Evolutionary conservation across 1,140 invertebrate genomes (phyloP).

Genomic region (Anagrus nilaparvatae): DNA sequence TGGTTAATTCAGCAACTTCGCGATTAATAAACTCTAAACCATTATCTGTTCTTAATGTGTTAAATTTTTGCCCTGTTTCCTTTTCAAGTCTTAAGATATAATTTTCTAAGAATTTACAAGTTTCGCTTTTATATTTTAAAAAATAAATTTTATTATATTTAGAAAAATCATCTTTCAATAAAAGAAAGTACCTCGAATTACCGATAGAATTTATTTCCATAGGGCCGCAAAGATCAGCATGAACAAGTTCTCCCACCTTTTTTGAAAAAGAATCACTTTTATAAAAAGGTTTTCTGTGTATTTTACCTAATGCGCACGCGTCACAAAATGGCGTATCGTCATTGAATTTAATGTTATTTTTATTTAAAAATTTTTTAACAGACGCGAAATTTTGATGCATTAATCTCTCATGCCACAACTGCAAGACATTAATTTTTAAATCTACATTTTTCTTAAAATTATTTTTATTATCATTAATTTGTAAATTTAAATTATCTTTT

Average conservation of each 20-base stretch:
- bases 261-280: constrained; percentile 14
- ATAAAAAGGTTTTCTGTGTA: constrained; percentile 25
- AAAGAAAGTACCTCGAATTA: constrained; percentile 27
- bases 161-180: constrained; percentile 37
- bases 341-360: constrained; percentile 21
- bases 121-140: too few relatives aligned
- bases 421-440: not conserved
- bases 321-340: constrained; percentile 25
- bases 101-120: too few relatives aligned
- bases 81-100: too few relatives aligned
- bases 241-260: constrained; percentile 30
- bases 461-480: too few relatives aligned
- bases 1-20: constrained; percentile 4
- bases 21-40: constrained; percentile 10
- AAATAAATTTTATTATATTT: too few relatives aligned
- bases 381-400: constrained; percentile 32
- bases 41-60: constrained; percentile 11
- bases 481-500: too few relatives aligned
- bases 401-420: constrained; percentile 32
- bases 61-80: not conserved
- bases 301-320: constrained; percentile 32
- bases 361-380: constrained; percentile 25
- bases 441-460: too few relatives aligned
- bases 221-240: constrained; percentile 38
- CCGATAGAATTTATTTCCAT: constrained; percentile 29